Base-by-base conservation (phyloP, 2,888 invertebrate genomes). In the Papilio gigon region DNA sequence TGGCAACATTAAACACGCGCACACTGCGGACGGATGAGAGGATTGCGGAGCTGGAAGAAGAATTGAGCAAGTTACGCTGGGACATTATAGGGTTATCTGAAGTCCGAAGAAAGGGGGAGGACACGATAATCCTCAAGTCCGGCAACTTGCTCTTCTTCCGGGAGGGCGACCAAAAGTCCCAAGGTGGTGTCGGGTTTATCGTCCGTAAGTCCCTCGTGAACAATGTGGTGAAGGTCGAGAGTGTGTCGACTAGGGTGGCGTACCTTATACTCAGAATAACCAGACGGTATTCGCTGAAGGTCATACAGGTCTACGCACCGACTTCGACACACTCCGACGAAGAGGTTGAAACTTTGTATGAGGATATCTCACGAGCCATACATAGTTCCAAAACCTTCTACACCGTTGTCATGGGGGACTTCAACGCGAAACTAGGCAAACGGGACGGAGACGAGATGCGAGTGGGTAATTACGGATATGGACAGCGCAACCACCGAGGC, bases 81-180 rank as follows among this genome's bases (percentile, higher is more conserved):
- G 22, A 66, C 47, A 25, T 71, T 20, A 4, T 69, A n/a, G 69
- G 71, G 40, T 63, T 72, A 33, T 70, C 63, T 12, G 70, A 71
- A 69, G 69, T 71, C 65, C 71, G 67, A 68, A 70, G 72, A 72
- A 47, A 73, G 70, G 68, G 71, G 11, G 65, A 71, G 71, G 72
- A 73, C 63, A 68, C 69, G 59, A 66, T 71, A 68, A 71, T 56
- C 47, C 70, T 70, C 0, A 58, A 70, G 20, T 70, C 71, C 59
- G 71, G 65, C 20, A 68, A 74, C 37, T 42, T 73, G 60, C 20
- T 72, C 56, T 74, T 64, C 64, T 63, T 65, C 64, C 70, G 71
- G 68, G 72, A 75, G 70, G 60, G 72, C 50, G 68, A 71, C 27
- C 70, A 70, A 40, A 69, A 50, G 65, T 74, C 71, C 65, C 71